Percentiles rank a stretch among this genome's conserved stretches.
phyloP scores from a whole-genome alignment of 2,113 vertebrate species.

The Oncorhynchus masou region DNA sequence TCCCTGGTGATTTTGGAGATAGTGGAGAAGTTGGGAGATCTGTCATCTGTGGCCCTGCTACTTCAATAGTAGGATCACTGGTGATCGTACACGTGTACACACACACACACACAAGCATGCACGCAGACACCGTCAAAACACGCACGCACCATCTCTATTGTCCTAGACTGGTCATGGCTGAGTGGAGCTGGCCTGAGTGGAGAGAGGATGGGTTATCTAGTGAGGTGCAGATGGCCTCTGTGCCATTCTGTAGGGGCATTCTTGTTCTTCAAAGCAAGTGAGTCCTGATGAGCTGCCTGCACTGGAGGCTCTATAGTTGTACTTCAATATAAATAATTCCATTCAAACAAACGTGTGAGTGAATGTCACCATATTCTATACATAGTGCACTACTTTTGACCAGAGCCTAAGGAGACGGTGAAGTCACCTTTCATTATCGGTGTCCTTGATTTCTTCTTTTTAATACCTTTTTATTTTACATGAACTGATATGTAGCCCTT shows the following conservation, averaged over 20 bases:
- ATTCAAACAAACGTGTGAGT: not conserved
- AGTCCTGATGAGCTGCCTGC: not conserved
- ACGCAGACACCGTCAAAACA: not conserved
- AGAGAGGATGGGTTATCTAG: not conserved
- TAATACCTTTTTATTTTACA: no score
- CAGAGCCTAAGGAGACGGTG: no score
- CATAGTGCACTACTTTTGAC: no score
- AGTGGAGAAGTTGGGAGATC: no score
- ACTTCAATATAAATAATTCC: conserved; percentile 7
- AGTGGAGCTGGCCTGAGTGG: not conserved
- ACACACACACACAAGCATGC: not conserved
- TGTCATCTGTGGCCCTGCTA: not conserved
- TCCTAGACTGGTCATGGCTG: no score
- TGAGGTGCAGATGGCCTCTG: not conserved
- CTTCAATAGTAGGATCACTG: not conserved
- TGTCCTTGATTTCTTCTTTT: no score
- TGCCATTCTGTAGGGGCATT: not conserved
- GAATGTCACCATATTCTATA: no score
- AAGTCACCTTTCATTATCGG: no score
- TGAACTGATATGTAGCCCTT: no score
- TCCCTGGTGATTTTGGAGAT: not conserved
- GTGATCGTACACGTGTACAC: not conserved
- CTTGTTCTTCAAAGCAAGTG: not conserved
- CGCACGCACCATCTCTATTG: no score
- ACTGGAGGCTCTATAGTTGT: not conserved